Percentiles rank a stretch among this genome's conserved stretches.
These are phyloP conservation scores for Automeris io DNA, from an alignment of 2,888 invertebrate genomes.

Conservation along the genomic window DNA sequence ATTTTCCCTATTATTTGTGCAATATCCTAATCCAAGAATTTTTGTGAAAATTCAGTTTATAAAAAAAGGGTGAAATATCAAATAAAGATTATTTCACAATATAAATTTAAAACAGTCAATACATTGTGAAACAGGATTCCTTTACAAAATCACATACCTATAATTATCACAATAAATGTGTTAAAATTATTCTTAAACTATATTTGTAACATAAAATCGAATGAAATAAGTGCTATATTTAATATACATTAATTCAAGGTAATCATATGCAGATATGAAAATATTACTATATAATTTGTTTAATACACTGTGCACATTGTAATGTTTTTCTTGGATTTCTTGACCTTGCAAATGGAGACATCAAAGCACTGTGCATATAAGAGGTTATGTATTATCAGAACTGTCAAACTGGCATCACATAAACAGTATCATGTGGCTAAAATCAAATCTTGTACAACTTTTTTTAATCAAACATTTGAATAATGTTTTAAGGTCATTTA, in stretches of 20 bases:
- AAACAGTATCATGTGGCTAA: conserved; percentile 10
- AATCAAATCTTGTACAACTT: background rate
- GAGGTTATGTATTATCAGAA: conserved; percentile 11
- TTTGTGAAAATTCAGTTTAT: too few relatives aligned
- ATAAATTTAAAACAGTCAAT: too few relatives aligned
- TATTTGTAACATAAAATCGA: background rate
- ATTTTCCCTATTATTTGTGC: too few relatives aligned
- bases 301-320: background rate
- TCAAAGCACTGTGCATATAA: conserved; percentile 2
- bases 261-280: conserved; percentile 6
- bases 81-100: too few relatives aligned
- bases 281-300: background rate
- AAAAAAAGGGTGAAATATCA: too few relatives aligned
- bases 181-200: background rate
- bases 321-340: background rate
- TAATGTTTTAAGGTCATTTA: background rate
- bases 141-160: too few relatives aligned
- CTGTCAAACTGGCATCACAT: conserved; percentile 11
- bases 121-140: too few relatives aligned
- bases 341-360: conserved; percentile 1
- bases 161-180: background rate
- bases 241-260: conserved; percentile 9
- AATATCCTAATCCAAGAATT: too few relatives aligned
- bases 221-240: conserved; percentile 5
- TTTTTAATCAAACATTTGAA: background rate